These are phyloP conservation scores for Urophycis tenuis DNA, from an alignment of 2,797 vertebrate species.

Conservation along the genomic window DNA sequence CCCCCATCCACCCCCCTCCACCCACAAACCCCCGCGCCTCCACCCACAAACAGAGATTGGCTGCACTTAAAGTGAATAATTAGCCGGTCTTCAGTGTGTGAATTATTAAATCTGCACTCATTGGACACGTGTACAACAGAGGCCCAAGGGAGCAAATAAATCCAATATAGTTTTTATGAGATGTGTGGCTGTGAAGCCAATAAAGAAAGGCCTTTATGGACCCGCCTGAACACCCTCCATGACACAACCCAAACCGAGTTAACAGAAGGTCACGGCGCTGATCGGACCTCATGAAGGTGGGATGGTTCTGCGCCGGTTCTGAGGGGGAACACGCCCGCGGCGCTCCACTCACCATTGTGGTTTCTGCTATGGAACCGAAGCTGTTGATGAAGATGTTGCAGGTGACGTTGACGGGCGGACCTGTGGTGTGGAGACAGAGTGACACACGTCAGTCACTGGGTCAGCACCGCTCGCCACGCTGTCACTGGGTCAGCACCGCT, in stretches of 20 bases:
- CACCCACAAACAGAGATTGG: constrained; percentile 32
- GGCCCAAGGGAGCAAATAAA: constrained; percentile 8
- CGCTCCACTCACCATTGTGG: constrained; percentile 94
- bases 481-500: no score
- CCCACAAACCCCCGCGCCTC: background rate
- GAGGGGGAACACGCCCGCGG: background rate
- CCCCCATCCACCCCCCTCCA: no score
- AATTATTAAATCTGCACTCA: constrained; percentile 46
- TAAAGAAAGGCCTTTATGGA: constrained; percentile 10
- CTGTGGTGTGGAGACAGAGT: constrained; percentile 91
- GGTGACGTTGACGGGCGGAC: constrained; percentile 98
- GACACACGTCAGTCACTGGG: constrained; percentile 62
- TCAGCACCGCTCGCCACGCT: constrained; percentile 36
- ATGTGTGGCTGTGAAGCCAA: background rate
- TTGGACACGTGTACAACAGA: constrained; percentile 24
- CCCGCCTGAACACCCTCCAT: constrained; percentile 48
- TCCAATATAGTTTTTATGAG: constrained; percentile 20
- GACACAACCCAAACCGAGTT: constrained; percentile 23
- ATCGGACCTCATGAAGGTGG: constrained; percentile 18
- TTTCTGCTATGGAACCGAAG: constrained; percentile 99
- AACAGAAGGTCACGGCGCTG: constrained; percentile 11
- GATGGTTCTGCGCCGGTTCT: no score
- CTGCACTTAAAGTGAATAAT: constrained; percentile 42
- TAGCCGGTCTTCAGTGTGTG: constrained; percentile 36
- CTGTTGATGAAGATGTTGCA: constrained; percentile 99